phyloP scores from a whole-genome alignment of 2,797 vertebrate species.

The Scyliorhinus canicula region DNA sequence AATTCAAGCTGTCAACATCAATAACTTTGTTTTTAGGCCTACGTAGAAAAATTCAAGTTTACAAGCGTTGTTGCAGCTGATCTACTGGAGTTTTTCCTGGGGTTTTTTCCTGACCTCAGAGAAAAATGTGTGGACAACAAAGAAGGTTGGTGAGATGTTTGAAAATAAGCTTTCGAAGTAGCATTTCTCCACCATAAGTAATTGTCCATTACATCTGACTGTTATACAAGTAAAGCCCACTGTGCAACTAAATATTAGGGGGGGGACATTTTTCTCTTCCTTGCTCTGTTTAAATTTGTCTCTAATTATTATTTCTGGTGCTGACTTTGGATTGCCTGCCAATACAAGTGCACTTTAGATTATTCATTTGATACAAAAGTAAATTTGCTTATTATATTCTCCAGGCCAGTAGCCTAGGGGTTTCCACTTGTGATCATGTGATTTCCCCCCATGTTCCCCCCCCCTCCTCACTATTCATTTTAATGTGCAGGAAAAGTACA shows the following conservation, averaged over 20 bases:
- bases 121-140: constrained; percentile 71
- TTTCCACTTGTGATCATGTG: background rate
- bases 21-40: constrained; percentile 63
- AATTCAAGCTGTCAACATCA: background rate
- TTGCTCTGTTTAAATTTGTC: background rate
- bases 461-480: background rate
- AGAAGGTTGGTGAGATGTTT: constrained; percentile 63
- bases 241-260: background rate
- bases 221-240: background rate
- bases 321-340: background rate
- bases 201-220: background rate
- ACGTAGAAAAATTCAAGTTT: constrained; percentile 86
- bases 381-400: background rate
- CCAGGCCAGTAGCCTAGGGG: background rate
- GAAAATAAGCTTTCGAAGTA: background rate
- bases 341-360: background rate
- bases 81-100: constrained; percentile 82
- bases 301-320: background rate
- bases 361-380: background rate
- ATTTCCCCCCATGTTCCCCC: background rate
- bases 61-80: constrained; percentile 85
- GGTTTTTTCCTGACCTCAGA: constrained; percentile 81
- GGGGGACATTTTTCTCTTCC: background rate
- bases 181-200: background rate
- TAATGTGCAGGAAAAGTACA: background rate